Evolutionary conservation across 2,888 invertebrate genomes (phyloP).

Genomic region (Eurytoma californica): DNA sequence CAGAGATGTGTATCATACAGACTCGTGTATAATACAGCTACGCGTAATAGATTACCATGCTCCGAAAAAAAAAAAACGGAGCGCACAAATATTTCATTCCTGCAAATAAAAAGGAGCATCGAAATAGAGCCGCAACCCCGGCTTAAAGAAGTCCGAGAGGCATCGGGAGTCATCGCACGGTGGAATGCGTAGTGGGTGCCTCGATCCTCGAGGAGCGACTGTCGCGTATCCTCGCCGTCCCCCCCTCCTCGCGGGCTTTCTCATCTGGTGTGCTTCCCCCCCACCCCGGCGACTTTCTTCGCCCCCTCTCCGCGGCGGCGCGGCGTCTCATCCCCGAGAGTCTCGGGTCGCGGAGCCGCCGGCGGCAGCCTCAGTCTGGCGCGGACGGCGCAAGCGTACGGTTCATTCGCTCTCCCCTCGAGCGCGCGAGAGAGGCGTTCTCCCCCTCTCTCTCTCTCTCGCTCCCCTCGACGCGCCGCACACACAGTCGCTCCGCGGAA

Average conservation of each 20-base stretch:
- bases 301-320: conserved; percentile 28
- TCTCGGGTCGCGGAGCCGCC: conserved; percentile 19
- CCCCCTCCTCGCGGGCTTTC: conserved; percentile 33
- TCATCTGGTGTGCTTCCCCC: conserved; percentile 22
- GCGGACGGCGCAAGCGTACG: conserved; percentile 71
- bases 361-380: conserved; percentile 65
- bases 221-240: conserved; percentile 60
- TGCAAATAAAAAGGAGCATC: too few relatives aligned
- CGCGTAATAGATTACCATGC: too few relatives aligned
- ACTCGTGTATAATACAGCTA: too few relatives aligned
- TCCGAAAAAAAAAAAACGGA: too few relatives aligned
- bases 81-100: too few relatives aligned
- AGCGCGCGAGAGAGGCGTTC: background rate
- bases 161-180: conserved; percentile 48
- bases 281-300: conserved; percentile 4
- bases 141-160: background rate
- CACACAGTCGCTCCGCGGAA: background rate
- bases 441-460: too few relatives aligned
- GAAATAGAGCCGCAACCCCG: background rate
- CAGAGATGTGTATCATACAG: too few relatives aligned
- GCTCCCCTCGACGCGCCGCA: too few relatives aligned
- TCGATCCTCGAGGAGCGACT: conserved; percentile 69
- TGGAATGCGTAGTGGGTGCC: conserved; percentile 61
- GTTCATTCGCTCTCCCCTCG: conserved; percentile 48
- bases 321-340: conserved; percentile 53